Base-by-base conservation (phyloP, 2,797 vertebrate genomes). In the Melanotaenia boesemani region DNA sequence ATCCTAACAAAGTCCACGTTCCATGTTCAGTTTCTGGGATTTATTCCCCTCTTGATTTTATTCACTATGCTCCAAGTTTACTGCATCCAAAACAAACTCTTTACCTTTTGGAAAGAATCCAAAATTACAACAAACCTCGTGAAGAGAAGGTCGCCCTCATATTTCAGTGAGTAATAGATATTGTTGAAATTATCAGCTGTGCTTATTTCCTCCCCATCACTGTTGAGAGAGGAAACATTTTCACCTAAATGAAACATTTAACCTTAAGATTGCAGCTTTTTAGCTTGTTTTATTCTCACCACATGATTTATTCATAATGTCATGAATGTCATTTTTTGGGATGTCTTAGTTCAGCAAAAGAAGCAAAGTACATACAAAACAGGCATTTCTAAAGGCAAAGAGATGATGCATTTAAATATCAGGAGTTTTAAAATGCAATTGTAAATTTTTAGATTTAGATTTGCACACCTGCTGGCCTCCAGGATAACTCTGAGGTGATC, bases 121-220 rank as follows among this genome's bases (percentile, higher is more conserved):
- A 24, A 63, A 36, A 67, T 66, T 66, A 0, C 28, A 13, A 85
- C 91, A 81, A 80, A 99, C 98, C 97, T 97, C 41, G 97, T 99
- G 87, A 99, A 99, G 65, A 99, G 97, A 63, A 99, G 87, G 71
- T 99, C 97, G 0, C 96, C 96, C 84, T 99, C 97, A 0, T 99
- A 99, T 79, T 95, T 97, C 74, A 99, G 91, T 1, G 91, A 95
- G 77, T 97, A 94, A 79, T 94, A 95, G 67, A 98, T 95, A 50
- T 96, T 93, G 52, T 95, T 96, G 0, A 70, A 81, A 72, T 99
- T 99, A 89, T 99, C 96, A 0, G 91, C 92, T 62, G 91, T 94
- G 81, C 94, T 96, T 68, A 89, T 92, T 76, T 98, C 98, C 34
- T 98, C 96, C 0, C 98, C 97, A 74, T 98, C 97, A 22, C 98